These are phyloP conservation scores for Pelmatolapia mariae DNA, from an alignment of 2,113 vertebrate genomes.

Conservation along the genomic window DNA sequence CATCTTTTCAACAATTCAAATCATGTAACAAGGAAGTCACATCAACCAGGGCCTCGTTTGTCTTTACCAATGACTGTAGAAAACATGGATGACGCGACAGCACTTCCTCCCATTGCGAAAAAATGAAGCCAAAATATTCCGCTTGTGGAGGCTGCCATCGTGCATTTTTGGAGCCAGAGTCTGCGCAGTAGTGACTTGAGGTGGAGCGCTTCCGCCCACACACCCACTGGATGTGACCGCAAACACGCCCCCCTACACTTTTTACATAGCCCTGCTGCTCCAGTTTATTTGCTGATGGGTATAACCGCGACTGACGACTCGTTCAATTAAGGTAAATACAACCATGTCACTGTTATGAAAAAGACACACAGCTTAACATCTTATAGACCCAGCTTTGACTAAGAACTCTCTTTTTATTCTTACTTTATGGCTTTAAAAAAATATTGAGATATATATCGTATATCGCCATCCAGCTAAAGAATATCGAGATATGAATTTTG, in stretches of 20 bases:
- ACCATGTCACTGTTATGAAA: too few species aligned
- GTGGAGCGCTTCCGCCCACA: too few species aligned
- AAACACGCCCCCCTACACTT: too few species aligned
- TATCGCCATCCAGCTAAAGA: neutral
- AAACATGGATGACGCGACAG: neutral
- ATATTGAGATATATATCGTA: accelerated
- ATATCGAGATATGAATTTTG: neutral
- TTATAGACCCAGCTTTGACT: neutral
- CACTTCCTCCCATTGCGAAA: neutral
- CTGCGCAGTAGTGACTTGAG: too few species aligned
- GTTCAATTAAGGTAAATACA: neutral
- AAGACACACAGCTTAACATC: too few species aligned
- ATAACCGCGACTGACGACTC: neutral
- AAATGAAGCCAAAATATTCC: neutral
- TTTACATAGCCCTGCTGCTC: too few species aligned
- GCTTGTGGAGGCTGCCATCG: too few species aligned
- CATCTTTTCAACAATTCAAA: neutral
- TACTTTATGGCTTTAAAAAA: neutral
- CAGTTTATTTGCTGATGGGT: too few species aligned
- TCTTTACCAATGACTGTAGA: neutral
- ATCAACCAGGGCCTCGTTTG: neutral
- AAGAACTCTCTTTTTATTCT: neutral
- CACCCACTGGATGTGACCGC: too few species aligned
- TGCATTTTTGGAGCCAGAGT: too few species aligned
- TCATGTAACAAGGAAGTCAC: neutral